phyloP scores from a whole-genome alignment of 2,113 vertebrate genomes.

The Spea multiplicata region DNA sequence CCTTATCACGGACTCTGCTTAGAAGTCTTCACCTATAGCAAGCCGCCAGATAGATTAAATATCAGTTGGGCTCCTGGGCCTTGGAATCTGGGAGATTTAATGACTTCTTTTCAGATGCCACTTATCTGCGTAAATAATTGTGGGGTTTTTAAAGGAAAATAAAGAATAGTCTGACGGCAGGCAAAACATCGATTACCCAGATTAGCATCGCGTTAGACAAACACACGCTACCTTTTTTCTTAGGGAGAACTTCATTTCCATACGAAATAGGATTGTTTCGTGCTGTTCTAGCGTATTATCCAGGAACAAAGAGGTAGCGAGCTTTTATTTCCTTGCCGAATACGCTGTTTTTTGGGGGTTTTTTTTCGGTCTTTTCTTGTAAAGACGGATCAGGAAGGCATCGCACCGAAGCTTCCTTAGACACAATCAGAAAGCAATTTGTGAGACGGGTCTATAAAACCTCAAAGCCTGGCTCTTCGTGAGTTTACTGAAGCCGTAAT shows the following conservation, averaged over 20 bases:
- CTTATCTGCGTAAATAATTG: slow-evolving; percentile 27
- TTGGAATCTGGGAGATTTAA: background rate
- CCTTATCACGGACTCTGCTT: background rate
- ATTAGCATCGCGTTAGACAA: slow-evolving; percentile 14
- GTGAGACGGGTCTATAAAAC: background rate
- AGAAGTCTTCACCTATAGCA: background rate
- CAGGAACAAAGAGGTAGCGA: background rate
- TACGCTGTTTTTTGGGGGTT: background rate
- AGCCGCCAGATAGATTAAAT: background rate
- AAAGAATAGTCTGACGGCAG: slow-evolving; percentile 3
- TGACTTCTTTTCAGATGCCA: slow-evolving; percentile 4
- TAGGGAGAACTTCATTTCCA: background rate
- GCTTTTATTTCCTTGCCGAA: slow-evolving; percentile 11
- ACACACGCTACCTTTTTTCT: background rate
- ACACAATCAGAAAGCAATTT: background rate
- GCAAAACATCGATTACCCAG: slow-evolving; percentile 27
- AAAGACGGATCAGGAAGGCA: background rate
- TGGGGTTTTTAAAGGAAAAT: background rate
- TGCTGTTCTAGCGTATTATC: slow-evolving; percentile 11
- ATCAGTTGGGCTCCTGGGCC: background rate
- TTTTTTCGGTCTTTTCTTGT: background rate
- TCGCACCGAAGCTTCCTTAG: background rate
- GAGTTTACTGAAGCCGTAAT: no score
- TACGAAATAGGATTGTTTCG: background rate
- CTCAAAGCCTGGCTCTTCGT: no score